Evolutionary conservation across 1,140 invertebrate genomes (phyloP).

Genomic region (Procambarus clarkii): DNA sequence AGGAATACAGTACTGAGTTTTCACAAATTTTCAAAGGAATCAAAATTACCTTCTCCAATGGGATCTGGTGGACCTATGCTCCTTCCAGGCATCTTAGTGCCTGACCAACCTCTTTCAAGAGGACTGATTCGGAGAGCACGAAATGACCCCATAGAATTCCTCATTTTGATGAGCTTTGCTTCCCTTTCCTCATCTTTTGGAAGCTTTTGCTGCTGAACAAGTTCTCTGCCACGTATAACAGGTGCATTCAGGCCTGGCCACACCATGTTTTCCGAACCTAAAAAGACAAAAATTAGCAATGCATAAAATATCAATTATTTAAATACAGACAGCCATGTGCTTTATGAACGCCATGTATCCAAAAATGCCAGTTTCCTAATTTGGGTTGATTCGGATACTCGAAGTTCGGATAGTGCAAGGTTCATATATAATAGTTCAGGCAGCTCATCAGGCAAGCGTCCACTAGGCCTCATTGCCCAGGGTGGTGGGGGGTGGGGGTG

Average conservation of each 20-base stretch:
- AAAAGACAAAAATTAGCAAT: neutral
- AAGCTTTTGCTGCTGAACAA: constrained; percentile 83
- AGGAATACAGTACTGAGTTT: no score
- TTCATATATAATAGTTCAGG: no score
- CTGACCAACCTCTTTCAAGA: constrained; percentile 92
- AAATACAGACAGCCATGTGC: neutral
- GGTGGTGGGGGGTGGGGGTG: no score
- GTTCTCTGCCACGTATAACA: constrained; percentile 85
- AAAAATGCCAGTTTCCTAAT: no score
- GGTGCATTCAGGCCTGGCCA: constrained; percentile 95
- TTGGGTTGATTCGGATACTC: no score
- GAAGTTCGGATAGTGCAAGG: no score
- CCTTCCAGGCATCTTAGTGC: constrained; percentile 86
- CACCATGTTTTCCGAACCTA: constrained; percentile 86
- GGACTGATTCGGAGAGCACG: constrained; percentile 82
- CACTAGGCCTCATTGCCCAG: no score
- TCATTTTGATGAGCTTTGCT: constrained; percentile 82
- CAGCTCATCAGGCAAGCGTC: no score
- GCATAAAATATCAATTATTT: no score
- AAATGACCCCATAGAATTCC: constrained; percentile 83
- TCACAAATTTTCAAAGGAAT: no score
- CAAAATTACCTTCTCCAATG: constrained; percentile 80
- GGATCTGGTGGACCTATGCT: constrained; percentile 92
- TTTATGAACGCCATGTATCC: no score
- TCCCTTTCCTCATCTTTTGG: constrained; percentile 85